Evolutionary conservation across 2,888 invertebrate species (phyloP).

Genomic region (Mimas tiliae): DNA sequence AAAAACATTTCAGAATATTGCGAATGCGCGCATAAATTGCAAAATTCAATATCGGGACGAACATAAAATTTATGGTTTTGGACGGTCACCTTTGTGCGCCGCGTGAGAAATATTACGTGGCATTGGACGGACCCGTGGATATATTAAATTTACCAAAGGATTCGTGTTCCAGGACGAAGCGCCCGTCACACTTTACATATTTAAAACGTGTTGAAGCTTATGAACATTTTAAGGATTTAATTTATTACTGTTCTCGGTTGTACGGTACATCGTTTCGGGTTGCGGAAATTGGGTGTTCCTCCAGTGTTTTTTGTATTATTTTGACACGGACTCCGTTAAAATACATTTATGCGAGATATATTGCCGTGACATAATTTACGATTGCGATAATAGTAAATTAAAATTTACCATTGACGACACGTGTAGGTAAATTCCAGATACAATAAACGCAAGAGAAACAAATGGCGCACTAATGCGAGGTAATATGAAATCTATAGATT

Average conservation of each 20-base stretch:
- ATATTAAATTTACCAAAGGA: conserved; percentile 70
- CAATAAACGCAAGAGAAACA: conserved; percentile 40
- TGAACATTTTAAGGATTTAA: conserved; percentile 41
- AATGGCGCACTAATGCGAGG: conserved; percentile 49
- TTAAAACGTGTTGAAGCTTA: conserved; percentile 40
- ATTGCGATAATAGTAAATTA: conserved; percentile 49
- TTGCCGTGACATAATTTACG: conserved; percentile 31
- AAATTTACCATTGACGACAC: conserved; percentile 49
- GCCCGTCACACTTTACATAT: conserved; percentile 47
- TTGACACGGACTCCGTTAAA: not conserved
- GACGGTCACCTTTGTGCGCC: conserved; percentile 62
- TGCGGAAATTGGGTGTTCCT: conserved; percentile 1
- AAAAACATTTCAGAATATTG: conserved; percentile 54
- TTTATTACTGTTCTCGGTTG: not conserved
- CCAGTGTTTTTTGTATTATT: not conserved
- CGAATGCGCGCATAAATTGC: conserved; percentile 60
- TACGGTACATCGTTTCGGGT: conserved; percentile 1
- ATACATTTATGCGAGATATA: conserved; percentile 23
- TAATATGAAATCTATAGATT: conserved; percentile 55
- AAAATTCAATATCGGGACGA: conserved; percentile 70
- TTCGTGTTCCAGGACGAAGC: conserved; percentile 55
- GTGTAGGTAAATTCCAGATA: conserved; percentile 52
- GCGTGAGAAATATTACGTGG: conserved; percentile 66
- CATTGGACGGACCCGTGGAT: conserved; percentile 58
- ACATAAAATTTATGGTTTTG: conserved; percentile 71